Evolutionary conservation across 2,113 vertebrate genomes (phyloP).

Genomic region (Centropristis striata): DNA sequence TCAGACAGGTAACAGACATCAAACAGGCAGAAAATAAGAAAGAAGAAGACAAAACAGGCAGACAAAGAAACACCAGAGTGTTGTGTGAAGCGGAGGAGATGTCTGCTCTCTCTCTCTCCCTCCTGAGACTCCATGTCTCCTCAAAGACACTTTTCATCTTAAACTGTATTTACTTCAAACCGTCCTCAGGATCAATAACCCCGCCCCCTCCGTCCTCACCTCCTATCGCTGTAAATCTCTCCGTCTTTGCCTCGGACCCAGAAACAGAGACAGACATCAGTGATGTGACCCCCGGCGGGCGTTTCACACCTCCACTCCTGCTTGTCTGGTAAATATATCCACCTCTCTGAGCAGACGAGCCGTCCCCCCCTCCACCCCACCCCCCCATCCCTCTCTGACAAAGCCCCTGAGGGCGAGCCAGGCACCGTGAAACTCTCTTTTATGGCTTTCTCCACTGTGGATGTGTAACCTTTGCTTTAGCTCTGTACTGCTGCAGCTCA

Average conservation of each 20-base stretch:
- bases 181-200: slow-evolving; percentile 65
- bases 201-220: slow-evolving; percentile 45
- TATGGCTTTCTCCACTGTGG: slow-evolving; percentile 43
- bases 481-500: slow-evolving; percentile 29
- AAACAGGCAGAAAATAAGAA: neutral
- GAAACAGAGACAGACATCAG: slow-evolving; percentile 49
- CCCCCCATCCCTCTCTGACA: slow-evolving; percentile 33
- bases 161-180: slow-evolving; percentile 62
- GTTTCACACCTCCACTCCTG: slow-evolving; percentile 68
- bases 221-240: slow-evolving; percentile 41
- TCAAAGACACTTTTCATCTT: slow-evolving; percentile 58
- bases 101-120: slow-evolving; percentile 27
- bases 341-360: slow-evolving; percentile 52
- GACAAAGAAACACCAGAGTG: slow-evolving; percentile 40
- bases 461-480: slow-evolving; percentile 63
- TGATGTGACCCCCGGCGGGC: slow-evolving; percentile 63
- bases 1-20: slow-evolving; percentile 7
- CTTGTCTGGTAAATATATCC: slow-evolving; percentile 69
- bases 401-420: slow-evolving; percentile 48
- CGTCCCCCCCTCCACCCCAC: neutral
- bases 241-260: slow-evolving; percentile 57
- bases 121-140: slow-evolving; percentile 29
- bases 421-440: slow-evolving; percentile 59
- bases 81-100: slow-evolving; percentile 12
- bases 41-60: neutral